These are phyloP conservation scores for Cebus imitator DNA, from an alignment of 2,113 vertebrate species.

Conservation along the genomic window DNA sequence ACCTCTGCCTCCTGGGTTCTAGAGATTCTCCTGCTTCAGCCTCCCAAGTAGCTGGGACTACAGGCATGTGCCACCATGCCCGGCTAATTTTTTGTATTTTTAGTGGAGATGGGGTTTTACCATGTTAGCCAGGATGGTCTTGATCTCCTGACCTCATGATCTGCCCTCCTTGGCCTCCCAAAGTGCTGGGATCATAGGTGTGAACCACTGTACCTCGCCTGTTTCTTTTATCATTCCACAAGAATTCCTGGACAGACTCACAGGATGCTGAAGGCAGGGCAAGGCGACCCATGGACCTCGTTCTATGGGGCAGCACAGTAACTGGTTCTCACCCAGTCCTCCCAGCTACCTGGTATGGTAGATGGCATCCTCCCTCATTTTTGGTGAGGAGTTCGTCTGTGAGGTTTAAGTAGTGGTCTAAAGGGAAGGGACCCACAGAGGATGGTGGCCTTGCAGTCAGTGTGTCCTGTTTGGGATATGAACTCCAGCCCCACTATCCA, in stretches of 20 bases:
- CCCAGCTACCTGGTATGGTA: accelerated
- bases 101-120: no score
- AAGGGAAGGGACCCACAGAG: not conserved
- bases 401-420: not conserved
- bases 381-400: not conserved
- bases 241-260: accelerated
- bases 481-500: not conserved
- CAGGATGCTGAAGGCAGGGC: accelerated
- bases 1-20: no score
- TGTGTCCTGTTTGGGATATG: not conserved
- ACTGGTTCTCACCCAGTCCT: no score
- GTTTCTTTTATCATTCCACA: accelerated
- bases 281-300: not conserved
- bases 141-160: no score
- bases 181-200: no score
- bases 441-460: accelerated
- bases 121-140: no score
- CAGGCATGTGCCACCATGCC: no score
- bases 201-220: no score
- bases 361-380: not conserved
- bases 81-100: no score
- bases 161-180: no score
- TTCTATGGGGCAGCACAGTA: accelerated
- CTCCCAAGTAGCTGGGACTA: no score
- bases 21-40: no score